Base-by-base conservation (phyloP, 2,113 vertebrate species). In the Hemiprocne comata region DNA sequence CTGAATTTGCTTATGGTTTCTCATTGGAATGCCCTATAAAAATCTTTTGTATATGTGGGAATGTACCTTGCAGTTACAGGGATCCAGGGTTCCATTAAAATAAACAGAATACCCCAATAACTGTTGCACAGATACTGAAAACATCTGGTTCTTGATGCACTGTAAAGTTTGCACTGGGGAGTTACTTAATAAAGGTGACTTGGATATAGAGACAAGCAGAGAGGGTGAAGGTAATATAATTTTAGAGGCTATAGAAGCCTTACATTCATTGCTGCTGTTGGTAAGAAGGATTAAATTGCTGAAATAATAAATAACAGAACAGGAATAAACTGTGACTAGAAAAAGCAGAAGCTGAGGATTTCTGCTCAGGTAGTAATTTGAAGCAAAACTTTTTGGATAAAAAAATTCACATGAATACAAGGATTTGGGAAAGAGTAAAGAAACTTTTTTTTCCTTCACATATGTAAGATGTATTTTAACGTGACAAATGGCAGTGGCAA, bases 41-140 rank as follows among this genome's bases (percentile, higher is more conserved):
- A 93, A 89, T 79, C 65, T 92, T 95, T 61, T 82, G 66, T 92
- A 93, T 93, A 93, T 58, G 28, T 71, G 69, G 86, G 90, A 72
- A 87, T 94, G 73, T 81, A 95, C 54, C 36, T 81, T 94, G 58
- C 44, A 75, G 66, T 90, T 96, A 95, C 65, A 82, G 62, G 88
- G 58, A 79, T 17, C 88, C 88, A 87, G 92, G 70, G 93, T 66
- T 50, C 76, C 79, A 93, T 93, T 95, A 95, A 95, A 93, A 95
- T 94, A 96, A 95, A 90, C 44, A 94, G 88, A 94, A 95, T 75
- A 65, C 44, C 65, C 83, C 72, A 87, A 26, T 78, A 96, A 69
- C 62, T 89, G 9, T 65, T 72, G 83, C 54, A 61, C 61, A 87
- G 93, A 61, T 72, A 65, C 83, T 94, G 48, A n/a, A 62, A 96